A percentile compares a stretch with the other conserved stretches of the same genome.
These are phyloP conservation scores for Gouania willdenowi DNA, from an alignment of 2,797 vertebrate species.

Conservation along the genomic window DNA sequence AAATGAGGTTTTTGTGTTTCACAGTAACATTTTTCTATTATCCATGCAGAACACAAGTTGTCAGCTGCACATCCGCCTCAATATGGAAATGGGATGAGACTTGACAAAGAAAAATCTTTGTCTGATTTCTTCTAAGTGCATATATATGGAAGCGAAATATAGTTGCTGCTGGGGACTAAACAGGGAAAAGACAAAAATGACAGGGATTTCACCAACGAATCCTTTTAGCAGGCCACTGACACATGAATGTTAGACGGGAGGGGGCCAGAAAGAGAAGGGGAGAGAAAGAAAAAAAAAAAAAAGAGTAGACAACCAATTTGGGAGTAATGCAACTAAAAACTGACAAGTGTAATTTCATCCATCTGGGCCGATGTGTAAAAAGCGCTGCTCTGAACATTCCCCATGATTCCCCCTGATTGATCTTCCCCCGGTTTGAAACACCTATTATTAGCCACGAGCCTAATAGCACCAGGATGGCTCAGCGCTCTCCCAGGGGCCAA, in stretches of 20 bases:
- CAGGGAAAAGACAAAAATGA: slow-evolving; percentile 75
- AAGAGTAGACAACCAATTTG: slow-evolving; percentile 83
- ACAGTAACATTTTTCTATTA: slow-evolving; percentile 10
- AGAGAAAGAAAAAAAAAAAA: slow-evolving; percentile 4
- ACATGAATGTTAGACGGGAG: slow-evolving; percentile 67
- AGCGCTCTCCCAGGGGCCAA: slow-evolving; percentile 81
- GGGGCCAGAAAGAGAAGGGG: slow-evolving; percentile 10
- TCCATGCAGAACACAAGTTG: slow-evolving; percentile 23
- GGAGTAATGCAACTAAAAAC: slow-evolving; percentile 86
- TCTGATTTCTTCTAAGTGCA: slow-evolving; percentile 58
- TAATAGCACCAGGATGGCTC: slow-evolving; percentile 87
- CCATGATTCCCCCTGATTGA: slow-evolving; percentile 84
- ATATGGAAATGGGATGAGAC: slow-evolving; percentile 32
- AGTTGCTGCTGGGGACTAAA: slow-evolving; percentile 49
- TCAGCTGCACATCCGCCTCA: slow-evolving; percentile 21
- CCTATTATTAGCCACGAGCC: slow-evolving; percentile 86
- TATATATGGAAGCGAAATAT: slow-evolving; percentile 54
- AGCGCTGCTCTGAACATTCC: slow-evolving; percentile 82
- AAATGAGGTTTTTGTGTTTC: too few relatives aligned
- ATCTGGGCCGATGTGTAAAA: slow-evolving; percentile 86
- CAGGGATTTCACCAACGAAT: slow-evolving; percentile 76
- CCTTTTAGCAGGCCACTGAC: slow-evolving; percentile 82
- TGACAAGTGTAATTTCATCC: slow-evolving; percentile 87
- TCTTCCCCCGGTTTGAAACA: slow-evolving; percentile 85
- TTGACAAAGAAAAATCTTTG: slow-evolving; percentile 27